These are phyloP conservation scores for Dermatophagoides farinae DNA, from an alignment of 1,140 invertebrate species.

Conservation along the genomic window DNA sequence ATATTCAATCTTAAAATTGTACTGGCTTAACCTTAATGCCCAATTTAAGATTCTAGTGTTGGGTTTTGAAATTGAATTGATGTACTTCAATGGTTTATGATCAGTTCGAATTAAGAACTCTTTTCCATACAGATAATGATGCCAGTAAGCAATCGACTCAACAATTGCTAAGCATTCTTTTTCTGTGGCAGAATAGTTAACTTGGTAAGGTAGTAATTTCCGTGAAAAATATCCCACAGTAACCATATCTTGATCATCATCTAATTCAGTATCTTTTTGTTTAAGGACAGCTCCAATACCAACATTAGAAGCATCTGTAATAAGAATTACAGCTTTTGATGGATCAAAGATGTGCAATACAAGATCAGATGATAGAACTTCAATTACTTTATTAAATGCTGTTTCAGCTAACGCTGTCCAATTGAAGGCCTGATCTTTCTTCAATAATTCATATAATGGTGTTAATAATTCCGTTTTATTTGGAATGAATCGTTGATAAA, in stretches of 20 bases:
- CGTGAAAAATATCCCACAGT: slow-evolving; percentile 9
- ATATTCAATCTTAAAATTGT: slow-evolving; percentile 6
- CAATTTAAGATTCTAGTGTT: background rate
- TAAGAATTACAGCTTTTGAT: background rate
- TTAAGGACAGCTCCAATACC: slow-evolving; percentile 30
- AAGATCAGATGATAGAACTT: background rate
- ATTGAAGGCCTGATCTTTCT: slow-evolving; percentile 1
- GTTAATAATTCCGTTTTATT: background rate
- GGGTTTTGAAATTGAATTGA: background rate
- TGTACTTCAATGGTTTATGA: background rate
- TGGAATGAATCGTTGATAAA: slow-evolving; percentile 2
- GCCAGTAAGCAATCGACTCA: slow-evolving; percentile 5
- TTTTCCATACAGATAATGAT: slow-evolving; percentile 5
- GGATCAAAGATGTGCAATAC: slow-evolving; percentile 7
- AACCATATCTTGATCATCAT: background rate
- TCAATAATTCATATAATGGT: background rate
- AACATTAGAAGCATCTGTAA: slow-evolving; percentile 24
- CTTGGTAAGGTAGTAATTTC: background rate
- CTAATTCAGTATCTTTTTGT: slow-evolving; percentile 21
- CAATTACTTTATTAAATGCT: slow-evolving; percentile 10
- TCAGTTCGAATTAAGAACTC: slow-evolving; percentile 12
- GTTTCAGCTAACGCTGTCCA: background rate
- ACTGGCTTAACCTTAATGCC: background rate
- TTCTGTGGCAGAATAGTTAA: background rate
- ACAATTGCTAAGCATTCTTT: slow-evolving; percentile 11